Evolutionary conservation across 2,888 invertebrate species (phyloP), one percentile per base, ranked within the genome.

Genomic region (Mimachlamys varia): DNA sequence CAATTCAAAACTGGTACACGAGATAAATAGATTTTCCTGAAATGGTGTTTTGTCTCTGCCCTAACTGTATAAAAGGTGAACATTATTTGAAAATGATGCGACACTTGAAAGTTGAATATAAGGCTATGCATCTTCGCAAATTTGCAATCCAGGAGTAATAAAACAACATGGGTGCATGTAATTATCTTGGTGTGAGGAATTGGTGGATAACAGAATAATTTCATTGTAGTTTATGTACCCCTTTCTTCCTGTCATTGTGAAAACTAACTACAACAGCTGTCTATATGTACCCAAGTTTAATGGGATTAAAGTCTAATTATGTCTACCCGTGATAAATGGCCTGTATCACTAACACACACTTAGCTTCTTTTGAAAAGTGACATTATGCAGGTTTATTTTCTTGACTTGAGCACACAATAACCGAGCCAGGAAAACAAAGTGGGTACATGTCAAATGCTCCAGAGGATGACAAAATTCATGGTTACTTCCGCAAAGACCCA

Each of bases 1-100:
- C 27, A 76, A 76, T 76, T 76, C 76, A 27, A 76, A 76, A 76
- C 33, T 76, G 76, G 76, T 76, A 76, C 76, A 76, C 76, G 27
- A 76, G 76, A 76, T 76, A 76, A 76, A 76, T 76, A 76, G 76
- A 33, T 76, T 76, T 76, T 76, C 76, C 76, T 76, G 76, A 76
- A 76, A 76, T 76, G 33, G 76, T 76, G 33, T 76, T 76, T 76
- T 76, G 76, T 76, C 76, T 76, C 76, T 76, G 76, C 76, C 15
- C 76, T 76, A 76, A 76, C 76, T 76, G 76, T 76, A 76, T 76
- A 33, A 33, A 76, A 33, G 76, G 76, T 76, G 76, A 27, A 76
- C 76, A 76, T 76, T 76, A 76, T 76, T 76, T 76, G 76, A 76
- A 76, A 76, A 76, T 76, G 76, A 76, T 76, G 76, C 76, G 76